These are phyloP conservation scores for Apodemus speciosus DNA, from an alignment of 2,113 vertebrate genomes.

Conservation along the genomic window DNA sequence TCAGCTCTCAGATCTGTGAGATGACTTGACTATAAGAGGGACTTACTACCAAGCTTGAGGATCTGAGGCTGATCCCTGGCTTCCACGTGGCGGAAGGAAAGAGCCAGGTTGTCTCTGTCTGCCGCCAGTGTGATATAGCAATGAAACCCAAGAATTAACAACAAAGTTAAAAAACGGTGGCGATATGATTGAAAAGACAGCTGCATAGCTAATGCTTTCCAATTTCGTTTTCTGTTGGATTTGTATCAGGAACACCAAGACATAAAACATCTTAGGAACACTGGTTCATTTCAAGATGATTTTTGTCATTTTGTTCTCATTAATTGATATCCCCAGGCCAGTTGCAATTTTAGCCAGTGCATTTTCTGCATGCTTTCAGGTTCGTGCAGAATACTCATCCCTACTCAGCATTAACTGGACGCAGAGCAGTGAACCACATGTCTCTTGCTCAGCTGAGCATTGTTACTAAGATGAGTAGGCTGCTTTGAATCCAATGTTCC, in stretches of 20 bases:
- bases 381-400: not conserved
- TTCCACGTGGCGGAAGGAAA: not conserved
- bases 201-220: not conserved
- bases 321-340: not conserved
- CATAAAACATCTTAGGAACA: not conserved
- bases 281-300: not conserved
- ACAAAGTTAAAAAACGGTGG: not conserved
- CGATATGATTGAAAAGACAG: not conserved
- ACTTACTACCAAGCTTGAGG: not conserved
- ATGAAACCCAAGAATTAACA: not conserved
- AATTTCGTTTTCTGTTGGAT: not conserved
- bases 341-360: not conserved
- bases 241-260: not conserved
- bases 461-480: not conserved
- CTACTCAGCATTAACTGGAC: not conserved
- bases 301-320: not conserved
- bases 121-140: not conserved
- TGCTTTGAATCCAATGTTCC: not conserved
- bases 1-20: not conserved
- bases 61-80: not conserved
- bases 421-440: not conserved
- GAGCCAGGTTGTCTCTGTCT: no score
- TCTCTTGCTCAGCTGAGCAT: not conserved
- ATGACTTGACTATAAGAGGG: not conserved
- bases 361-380: not conserved